A percentile compares a stretch with the other conserved stretches of the same genome.
Conservation (phyloP, 2,113 vertebrate genomes). For the Capricornis sumatraensis region DNA sequence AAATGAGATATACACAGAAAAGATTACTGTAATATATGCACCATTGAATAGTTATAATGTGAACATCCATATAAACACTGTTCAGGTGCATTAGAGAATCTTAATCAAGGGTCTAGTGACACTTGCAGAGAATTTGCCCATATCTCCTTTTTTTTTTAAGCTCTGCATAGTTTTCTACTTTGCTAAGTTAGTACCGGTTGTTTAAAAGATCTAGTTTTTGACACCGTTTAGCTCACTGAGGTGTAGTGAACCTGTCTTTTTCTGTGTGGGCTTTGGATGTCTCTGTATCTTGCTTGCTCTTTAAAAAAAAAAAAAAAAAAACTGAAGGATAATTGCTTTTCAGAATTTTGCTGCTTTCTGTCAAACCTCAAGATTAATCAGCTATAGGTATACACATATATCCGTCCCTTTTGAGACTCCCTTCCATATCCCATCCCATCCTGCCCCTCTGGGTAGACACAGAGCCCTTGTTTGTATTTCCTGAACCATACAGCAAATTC, state of each 20-base stretch:
- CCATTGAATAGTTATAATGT: neutral
- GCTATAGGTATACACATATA: neutral
- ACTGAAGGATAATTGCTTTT: neutral
- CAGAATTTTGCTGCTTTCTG: neutral
- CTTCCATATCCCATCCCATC: neutral
- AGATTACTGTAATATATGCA: neutral
- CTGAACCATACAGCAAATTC: neutral
- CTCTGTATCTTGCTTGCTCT: neutral
- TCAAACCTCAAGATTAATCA: neutral
- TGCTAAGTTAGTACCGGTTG: neutral
- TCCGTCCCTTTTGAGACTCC: neutral
- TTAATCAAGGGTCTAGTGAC: neutral
- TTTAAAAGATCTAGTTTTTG: neutral
- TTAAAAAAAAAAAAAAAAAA: neutral
- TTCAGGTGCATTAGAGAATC: neutral
- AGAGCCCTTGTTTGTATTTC: neutral
- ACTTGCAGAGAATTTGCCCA: neutral
- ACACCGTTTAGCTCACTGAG: neutral
- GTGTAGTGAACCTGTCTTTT: neutral
- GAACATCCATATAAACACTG: neutral
- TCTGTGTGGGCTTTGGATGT: neutral
- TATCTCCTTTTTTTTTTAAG: neutral
- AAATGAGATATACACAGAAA: neutral
- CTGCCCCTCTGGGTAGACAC: accelerated
- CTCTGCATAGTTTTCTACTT: neutral